These are phyloP conservation scores for Pristionchus arcanus DNA, from an alignment of 2,888 invertebrate genomes.

Conservation along the genomic window DNA sequence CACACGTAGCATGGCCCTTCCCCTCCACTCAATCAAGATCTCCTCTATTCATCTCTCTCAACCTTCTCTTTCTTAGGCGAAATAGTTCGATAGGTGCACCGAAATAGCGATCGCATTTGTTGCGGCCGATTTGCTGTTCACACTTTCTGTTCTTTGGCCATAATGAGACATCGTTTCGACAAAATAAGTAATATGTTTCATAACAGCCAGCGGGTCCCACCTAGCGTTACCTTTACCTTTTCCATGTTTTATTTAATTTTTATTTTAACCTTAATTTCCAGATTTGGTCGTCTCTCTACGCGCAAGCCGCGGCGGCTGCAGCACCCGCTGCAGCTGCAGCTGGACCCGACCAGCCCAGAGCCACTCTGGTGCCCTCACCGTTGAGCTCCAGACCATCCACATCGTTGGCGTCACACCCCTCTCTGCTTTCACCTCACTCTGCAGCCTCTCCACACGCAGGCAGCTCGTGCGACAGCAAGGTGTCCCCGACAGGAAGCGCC, in stretches of 20 bases:
- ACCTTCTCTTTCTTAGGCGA: neutral
- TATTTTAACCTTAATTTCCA: no score
- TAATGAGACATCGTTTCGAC: no score
- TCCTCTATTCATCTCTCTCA: neutral
- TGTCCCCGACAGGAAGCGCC: neutral
- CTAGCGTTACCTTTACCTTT: no score
- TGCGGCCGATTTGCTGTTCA: neutral
- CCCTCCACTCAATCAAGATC: slow-evolving; percentile 11
- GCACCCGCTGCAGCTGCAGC: neutral
- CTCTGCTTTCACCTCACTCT: neutral
- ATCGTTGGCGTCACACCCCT: neutral
- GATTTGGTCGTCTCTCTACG: slow-evolving; percentile 49
- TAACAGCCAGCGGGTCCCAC: no score
- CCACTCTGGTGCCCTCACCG: neutral
- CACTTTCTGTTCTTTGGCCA: no score
- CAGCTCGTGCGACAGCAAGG: slow-evolving; percentile 20
- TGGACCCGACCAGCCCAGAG: neutral
- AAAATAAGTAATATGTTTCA: no score
- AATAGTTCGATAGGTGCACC: neutral
- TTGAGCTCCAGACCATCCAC: neutral
- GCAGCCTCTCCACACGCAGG: neutral
- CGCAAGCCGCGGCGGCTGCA: slow-evolving; percentile 23
- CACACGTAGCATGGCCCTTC: neutral
- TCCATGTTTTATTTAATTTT: no score
- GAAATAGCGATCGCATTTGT: neutral